A percentile compares a stretch with the other conserved stretches of the same genome.
Conservation (phyloP, 2,888 invertebrate genomes). For the Cataglyphis albicans region DNA sequence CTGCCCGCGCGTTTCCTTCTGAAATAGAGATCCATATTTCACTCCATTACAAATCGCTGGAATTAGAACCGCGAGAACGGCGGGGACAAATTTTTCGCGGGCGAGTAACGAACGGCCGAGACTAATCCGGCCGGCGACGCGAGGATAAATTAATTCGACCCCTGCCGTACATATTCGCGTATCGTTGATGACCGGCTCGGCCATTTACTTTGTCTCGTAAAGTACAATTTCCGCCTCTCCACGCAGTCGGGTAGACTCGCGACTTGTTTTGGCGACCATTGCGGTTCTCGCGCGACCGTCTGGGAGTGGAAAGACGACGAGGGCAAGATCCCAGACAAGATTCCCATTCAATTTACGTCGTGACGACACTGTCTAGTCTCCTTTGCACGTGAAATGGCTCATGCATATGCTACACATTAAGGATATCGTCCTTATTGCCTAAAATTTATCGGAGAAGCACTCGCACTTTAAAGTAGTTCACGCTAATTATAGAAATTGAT, state of each 20-base stretch:
- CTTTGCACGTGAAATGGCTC: constrained; percentile 1
- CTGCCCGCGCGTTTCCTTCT: constrained; percentile 17
- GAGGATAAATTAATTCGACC: constrained; percentile 43
- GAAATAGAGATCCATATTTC: constrained; percentile 51
- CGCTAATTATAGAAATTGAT: neutral
- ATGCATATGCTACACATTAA: constrained; percentile 18
- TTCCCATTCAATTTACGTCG: constrained; percentile 64
- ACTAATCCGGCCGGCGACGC: constrained; percentile 24
- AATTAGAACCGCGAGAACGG: constrained; percentile 42
- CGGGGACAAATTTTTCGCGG: constrained; percentile 29
- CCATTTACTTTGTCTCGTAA: constrained; percentile 40
- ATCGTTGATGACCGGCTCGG: constrained; percentile 12
- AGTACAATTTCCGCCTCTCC: constrained; percentile 23
- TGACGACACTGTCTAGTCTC: constrained; percentile 40
- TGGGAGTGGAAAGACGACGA: constrained; percentile 52
- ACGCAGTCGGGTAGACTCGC: constrained; percentile 25
- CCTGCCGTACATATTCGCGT: neutral
- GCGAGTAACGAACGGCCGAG: constrained; percentile 22
- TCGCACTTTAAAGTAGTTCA: neutral
- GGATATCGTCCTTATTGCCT: constrained; percentile 7
- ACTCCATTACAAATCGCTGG: constrained; percentile 51
- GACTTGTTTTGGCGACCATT: constrained; percentile 54
- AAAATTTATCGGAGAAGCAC: constrained; percentile 29
- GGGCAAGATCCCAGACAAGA: constrained; percentile 55
- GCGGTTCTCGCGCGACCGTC: constrained; percentile 28